A percentile compares a stretch with the other conserved stretches of the same genome.
phyloP scores from a whole-genome alignment of 2,797 vertebrate species.

The Neostethus bicornis region DNA sequence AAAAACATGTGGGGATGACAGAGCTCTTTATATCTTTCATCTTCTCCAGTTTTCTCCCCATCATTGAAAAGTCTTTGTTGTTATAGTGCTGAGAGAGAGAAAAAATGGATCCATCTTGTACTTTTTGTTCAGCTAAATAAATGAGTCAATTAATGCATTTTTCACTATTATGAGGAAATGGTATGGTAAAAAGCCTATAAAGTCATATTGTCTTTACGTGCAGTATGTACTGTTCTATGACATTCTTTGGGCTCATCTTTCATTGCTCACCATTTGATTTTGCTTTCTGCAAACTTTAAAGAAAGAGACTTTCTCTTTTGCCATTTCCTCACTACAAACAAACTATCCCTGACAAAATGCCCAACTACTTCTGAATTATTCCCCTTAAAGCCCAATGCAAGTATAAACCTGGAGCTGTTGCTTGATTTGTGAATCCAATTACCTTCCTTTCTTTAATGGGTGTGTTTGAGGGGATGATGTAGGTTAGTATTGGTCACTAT shows the following conservation, averaged over 20 bases:
- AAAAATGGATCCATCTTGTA: conserved; percentile 1
- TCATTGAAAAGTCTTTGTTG: conserved; percentile 19
- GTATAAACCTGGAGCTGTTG: conserved; percentile 75
- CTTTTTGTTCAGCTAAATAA: conserved; percentile 31
- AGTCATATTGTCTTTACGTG: conserved; percentile 35
- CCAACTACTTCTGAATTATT: conserved; percentile 68
- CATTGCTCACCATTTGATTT: conserved; percentile 30
- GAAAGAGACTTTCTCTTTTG: conserved; percentile 32
- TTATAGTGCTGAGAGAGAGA: conserved; percentile 1
- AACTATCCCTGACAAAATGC: conserved; percentile 66
- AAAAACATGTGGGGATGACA: conserved; percentile 38
- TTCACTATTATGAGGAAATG: conserved; percentile 16
- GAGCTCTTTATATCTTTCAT: conserved; percentile 35
- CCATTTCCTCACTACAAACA: conserved; percentile 48
- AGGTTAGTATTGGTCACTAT: conserved; percentile 68
- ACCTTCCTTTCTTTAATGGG: conserved; percentile 78
- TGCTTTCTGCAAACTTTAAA: conserved; percentile 38
- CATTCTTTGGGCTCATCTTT: conserved; percentile 36
- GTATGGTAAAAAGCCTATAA: too few species aligned
- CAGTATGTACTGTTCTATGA: conserved; percentile 26
- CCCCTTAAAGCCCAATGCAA: conserved; percentile 68
- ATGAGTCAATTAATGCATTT: conserved; percentile 23
- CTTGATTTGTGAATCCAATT: conserved; percentile 86
- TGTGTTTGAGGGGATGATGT: conserved; percentile 76
- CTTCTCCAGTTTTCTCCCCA: conserved; percentile 16